Evolutionary conservation across 2,797 vertebrate species (phyloP), one percentile per base, ranked within the genome.

Genomic region (Apodemus agrarius): DNA sequence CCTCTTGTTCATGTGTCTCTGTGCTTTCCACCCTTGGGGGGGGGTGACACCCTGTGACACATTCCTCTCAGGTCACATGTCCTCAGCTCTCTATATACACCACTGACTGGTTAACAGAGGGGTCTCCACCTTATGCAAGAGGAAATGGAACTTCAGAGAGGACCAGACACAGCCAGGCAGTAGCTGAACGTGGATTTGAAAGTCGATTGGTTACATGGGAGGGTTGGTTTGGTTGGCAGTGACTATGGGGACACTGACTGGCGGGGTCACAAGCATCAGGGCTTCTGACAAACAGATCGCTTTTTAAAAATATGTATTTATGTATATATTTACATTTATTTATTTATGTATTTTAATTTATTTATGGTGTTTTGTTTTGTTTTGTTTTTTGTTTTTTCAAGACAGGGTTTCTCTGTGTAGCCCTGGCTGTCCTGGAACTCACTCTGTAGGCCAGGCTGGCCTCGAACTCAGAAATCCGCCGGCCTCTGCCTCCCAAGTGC

Each of bases 141-240:
- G 49, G 72, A 84, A 46, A 19, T 2, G n/a, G 79, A 92, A 43
- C 78, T 49, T 63, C 82, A 65, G 90, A 88, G 90, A 78, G 43
- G n/a, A 63, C 74, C 34, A 40, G 76, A 59, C 65, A 74, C 40
- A 78, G 80, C 34, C 1, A 34, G 54, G 49, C 74, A 14, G 61
- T 0, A 40, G 40, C 74, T 43, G 40, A 83, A 34, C 5, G 21
- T 22, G 54, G n/a, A 5, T 13, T 13, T 9, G 26, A 37, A 11
- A 43, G 22, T 74, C 8, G 2, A 75, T 8, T 0, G 49, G 46
- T 22, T 74, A 12, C 37, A 26, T 34, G 37, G 57, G 87, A 78
- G 12, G 40, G 57, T 26, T 2, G 72, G 40, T n/a, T 63, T 76
- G 17, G n/a, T 29, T 31, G 9, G 2, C 1, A 40, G 46, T 72